These are phyloP conservation scores for Drosophila ercepeae DNA, from an alignment of 1,140 invertebrate genomes.

Conservation along the genomic window DNA sequence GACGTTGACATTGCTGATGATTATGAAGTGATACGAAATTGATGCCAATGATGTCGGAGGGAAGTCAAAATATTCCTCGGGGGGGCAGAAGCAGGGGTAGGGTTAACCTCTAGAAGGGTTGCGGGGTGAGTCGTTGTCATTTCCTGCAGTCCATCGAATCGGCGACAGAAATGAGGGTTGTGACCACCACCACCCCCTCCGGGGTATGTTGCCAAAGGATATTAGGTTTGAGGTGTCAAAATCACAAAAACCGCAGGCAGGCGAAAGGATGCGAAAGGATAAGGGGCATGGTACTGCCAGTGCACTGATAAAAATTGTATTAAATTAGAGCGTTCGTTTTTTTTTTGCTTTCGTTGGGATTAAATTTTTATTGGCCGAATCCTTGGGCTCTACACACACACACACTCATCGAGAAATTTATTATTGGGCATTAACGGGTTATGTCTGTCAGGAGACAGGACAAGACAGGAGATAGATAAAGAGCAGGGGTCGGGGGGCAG, in stretches of 20 bases:
- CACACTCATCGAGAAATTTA: slow-evolving; percentile 52
- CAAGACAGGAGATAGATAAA: slow-evolving; percentile 2
- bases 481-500: background rate
- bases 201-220: slow-evolving; percentile 35
- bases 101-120: background rate
- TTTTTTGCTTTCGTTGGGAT: slow-evolving; percentile 52
- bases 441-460: slow-evolving; percentile 22
- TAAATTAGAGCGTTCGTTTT: slow-evolving; percentile 65
- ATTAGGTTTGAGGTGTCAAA: slow-evolving; percentile 64
- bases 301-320: slow-evolving; percentile 70
- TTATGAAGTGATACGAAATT: slow-evolving; percentile 81
- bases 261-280: background rate
- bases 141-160: slow-evolving; percentile 45
- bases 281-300: slow-evolving; percentile 28
- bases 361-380: slow-evolving; percentile 82
- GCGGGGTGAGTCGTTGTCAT: slow-evolving; percentile 42
- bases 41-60: slow-evolving; percentile 76
- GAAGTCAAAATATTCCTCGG: slow-evolving; percentile 62
- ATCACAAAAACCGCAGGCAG: slow-evolving; percentile 43
- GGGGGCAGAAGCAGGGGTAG: too few species aligned
- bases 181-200: slow-evolving; percentile 1
- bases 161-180: slow-evolving; percentile 44
- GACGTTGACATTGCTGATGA: slow-evolving; percentile 73
- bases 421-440: slow-evolving; percentile 78
- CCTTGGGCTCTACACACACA: slow-evolving; percentile 44